Percentiles rank a stretch among this genome's conserved stretches.
Evolutionary conservation across 2,888 invertebrate genomes (phyloP).

Genomic region (Exocentrus adspersus): DNA sequence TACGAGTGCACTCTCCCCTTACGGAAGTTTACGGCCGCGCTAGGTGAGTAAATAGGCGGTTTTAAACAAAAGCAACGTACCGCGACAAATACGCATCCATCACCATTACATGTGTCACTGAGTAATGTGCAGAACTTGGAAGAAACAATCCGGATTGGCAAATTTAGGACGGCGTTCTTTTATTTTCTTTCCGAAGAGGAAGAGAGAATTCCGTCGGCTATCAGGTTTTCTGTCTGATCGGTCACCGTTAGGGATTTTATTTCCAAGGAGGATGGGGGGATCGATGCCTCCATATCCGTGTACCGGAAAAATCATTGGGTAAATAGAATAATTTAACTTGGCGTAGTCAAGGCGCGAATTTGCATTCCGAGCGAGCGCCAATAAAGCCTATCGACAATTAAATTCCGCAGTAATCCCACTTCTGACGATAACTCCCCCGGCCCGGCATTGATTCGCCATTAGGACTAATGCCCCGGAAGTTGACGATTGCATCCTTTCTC

Average conservation of each 20-base stretch:
- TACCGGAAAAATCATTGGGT: too few relatives aligned
- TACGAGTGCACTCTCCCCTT: too few relatives aligned
- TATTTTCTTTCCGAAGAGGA: background rate
- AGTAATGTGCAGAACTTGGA: background rate
- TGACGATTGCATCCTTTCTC: conserved; percentile 14
- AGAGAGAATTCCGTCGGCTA: too few relatives aligned
- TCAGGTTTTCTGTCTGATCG: too few relatives aligned
- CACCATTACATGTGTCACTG: background rate
- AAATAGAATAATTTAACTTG: too few relatives aligned
- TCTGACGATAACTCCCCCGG: conserved; percentile 3
- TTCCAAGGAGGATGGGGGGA: too few relatives aligned
- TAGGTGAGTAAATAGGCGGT: background rate
- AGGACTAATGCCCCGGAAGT: conserved; percentile 15
- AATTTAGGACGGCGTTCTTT: background rate
- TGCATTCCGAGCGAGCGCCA: conserved; percentile 1
- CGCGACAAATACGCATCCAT: background rate
- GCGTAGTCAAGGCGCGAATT: background rate
- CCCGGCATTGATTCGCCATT: conserved; percentile 18
- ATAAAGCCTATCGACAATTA: conserved; percentile 12
- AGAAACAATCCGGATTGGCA: background rate
- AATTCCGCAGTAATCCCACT: conserved; percentile 12
- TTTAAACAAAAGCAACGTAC: background rate
- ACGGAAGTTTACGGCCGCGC: background rate
- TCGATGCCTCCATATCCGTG: too few relatives aligned
- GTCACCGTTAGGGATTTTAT: too few relatives aligned